These are phyloP conservation scores for Notarius lentiginosus DNA, from an alignment of 2,113 vertebrate species.

Conservation along the genomic window DNA sequence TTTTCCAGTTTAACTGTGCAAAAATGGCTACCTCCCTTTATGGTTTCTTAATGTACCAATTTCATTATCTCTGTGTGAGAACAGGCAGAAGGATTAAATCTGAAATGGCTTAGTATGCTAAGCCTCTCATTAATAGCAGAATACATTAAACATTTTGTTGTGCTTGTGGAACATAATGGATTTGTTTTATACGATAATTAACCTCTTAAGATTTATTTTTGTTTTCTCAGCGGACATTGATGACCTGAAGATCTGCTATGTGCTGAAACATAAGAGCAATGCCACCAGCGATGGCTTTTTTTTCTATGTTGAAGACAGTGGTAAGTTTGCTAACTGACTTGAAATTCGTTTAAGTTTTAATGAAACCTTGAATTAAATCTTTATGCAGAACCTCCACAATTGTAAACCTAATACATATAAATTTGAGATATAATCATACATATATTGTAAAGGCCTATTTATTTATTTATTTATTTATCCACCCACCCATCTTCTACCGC, in stretches of 20 bases:
- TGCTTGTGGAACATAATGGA: not conserved
- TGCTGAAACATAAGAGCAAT: constrained; percentile 79
- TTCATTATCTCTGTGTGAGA: not conserved
- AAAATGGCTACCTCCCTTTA: constrained; percentile 33
- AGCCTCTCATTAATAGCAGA: not conserved
- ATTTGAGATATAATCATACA: not conserved
- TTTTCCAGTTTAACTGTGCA: constrained; percentile 38
- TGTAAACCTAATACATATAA: not conserved
- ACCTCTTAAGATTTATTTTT: not conserved
- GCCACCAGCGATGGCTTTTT: constrained; percentile 85
- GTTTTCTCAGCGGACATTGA: constrained; percentile 83
- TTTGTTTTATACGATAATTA: not conserved
- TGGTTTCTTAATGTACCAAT: not conserved
- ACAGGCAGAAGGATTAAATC: not conserved
- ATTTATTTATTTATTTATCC: no score
- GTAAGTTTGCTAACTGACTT: constrained; percentile 71
- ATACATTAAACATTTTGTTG: not conserved
- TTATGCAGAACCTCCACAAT: not conserved
- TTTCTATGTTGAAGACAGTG: constrained; percentile 84
- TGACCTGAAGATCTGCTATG: constrained; percentile 89
- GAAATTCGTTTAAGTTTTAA: not conserved
- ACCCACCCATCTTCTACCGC: no score
- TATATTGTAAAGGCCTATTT: not conserved
- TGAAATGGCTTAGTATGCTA: no score
- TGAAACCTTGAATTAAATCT: not conserved